phyloP scores from a whole-genome alignment of 2,797 vertebrate genomes.

The Chloroceryle inda region DNA sequence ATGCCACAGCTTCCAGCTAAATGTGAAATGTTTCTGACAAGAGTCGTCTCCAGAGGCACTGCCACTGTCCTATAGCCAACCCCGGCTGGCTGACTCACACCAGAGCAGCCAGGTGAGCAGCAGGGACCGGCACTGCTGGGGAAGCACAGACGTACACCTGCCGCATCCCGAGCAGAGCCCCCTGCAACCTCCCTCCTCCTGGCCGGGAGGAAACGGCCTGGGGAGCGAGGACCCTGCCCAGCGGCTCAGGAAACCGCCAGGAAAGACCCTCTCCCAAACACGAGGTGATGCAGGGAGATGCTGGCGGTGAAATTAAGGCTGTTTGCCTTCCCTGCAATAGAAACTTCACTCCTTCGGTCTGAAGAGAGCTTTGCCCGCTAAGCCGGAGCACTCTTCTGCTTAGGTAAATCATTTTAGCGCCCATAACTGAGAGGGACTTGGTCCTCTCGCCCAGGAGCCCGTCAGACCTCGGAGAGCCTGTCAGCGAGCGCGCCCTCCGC shows the following conservation, averaged over 20 bases:
- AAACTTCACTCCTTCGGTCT: rapidly evolving
- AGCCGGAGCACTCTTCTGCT: background rate
- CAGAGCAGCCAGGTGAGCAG: background rate
- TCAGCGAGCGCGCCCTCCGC: rapidly evolving
- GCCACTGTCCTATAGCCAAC: rapidly evolving
- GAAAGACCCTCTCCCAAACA: background rate
- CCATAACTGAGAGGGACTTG: background rate
- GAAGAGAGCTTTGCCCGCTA: background rate
- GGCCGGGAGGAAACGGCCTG: background rate
- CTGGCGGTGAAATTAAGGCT: background rate
- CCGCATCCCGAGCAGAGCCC: rapidly evolving
- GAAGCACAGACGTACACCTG: rapidly evolving
- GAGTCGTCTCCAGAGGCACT: background rate
- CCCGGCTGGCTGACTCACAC: rapidly evolving
- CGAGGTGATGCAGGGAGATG: rapidly evolving
- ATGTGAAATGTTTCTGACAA: background rate
- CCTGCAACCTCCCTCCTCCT: background rate
- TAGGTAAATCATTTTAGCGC: background rate
- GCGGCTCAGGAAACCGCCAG: background rate
- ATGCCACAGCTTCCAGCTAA: background rate
- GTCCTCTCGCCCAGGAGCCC: background rate
- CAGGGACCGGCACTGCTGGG: rapidly evolving
- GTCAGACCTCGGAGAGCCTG: background rate
- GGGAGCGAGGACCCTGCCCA: background rate
- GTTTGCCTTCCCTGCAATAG: background rate